phyloP scores from a whole-genome alignment of 2,888 invertebrate genomes.

The Caenorhabditis sp. region DNA sequence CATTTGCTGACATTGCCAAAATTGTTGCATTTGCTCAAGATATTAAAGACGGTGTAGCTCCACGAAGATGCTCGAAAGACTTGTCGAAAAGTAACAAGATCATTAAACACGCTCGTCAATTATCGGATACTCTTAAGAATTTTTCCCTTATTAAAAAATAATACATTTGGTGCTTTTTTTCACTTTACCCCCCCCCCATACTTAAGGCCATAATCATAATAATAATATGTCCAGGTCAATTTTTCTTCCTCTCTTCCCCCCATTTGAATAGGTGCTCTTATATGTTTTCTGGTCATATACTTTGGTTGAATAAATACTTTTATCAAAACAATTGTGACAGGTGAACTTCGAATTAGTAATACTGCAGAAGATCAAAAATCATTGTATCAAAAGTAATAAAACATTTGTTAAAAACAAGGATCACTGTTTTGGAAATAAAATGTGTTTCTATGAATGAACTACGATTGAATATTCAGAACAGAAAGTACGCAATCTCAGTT shows the following conservation, averaged over 20 bases:
- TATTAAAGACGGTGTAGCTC: constrained; percentile 48
- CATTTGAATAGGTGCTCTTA: background rate
- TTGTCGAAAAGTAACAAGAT: constrained; percentile 28
- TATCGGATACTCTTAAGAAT: constrained; percentile 39
- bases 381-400: no score
- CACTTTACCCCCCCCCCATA: background rate
- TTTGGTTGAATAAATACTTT: background rate
- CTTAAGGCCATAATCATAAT: background rate
- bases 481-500: no score
- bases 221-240: background rate
- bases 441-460: no score
- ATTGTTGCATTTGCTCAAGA: constrained; percentile 56
- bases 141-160: constrained; percentile 32
- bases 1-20: constrained; percentile 55
- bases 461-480: no score
- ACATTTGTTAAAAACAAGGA: no score
- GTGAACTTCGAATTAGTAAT: no score
- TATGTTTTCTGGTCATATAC: background rate
- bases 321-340: no score
- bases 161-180: background rate
- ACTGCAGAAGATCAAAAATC: no score
- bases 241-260: background rate
- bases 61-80: constrained; percentile 8
- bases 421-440: no score
- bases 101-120: constrained; percentile 32